Conservation (phyloP, 1,140 invertebrate genomes). For the Drosophila hydei region DNA sequence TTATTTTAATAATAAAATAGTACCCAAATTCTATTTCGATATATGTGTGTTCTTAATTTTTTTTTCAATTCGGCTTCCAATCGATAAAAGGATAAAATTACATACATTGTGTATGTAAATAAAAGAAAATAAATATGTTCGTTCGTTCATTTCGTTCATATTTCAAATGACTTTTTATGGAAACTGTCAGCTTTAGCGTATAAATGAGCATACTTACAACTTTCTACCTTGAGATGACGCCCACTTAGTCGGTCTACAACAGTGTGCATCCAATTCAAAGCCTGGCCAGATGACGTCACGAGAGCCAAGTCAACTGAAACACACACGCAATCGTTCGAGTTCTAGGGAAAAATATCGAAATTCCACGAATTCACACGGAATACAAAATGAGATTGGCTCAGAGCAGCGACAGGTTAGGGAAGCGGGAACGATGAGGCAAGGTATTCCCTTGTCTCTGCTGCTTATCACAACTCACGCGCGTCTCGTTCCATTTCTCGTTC, state of each 20-base stretch:
- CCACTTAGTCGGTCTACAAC: background rate
- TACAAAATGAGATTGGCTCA: conserved; percentile 72
- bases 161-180: too few relatives aligned
- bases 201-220: background rate
- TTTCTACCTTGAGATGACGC: conserved; percentile 9
- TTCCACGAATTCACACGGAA: conserved; percentile 82
- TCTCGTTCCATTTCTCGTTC: conserved; percentile 75
- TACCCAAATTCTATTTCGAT: too few relatives aligned
- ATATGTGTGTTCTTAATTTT: too few relatives aligned
- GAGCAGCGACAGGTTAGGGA: conserved; percentile 26
- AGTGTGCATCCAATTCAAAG: background rate
- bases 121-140: too few relatives aligned
- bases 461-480: conserved; percentile 78
- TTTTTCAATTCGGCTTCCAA: too few relatives aligned
- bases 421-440: conserved; percentile 50
- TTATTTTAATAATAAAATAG: too few relatives aligned
- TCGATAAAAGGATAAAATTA: too few relatives aligned
- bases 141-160: too few relatives aligned
- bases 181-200: background rate
- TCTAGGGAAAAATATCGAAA: conserved; percentile 83
- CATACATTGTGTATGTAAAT: too few relatives aligned
- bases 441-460: conserved; percentile 78
- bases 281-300: conserved; percentile 56
- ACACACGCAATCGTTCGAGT: conserved; percentile 43
- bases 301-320: conserved; percentile 13